Evolutionary conservation across 2,797 vertebrate genomes (phyloP), one percentile per base, ranked within the genome.

Genomic region (Paramormyrops hopkinsi): DNA sequence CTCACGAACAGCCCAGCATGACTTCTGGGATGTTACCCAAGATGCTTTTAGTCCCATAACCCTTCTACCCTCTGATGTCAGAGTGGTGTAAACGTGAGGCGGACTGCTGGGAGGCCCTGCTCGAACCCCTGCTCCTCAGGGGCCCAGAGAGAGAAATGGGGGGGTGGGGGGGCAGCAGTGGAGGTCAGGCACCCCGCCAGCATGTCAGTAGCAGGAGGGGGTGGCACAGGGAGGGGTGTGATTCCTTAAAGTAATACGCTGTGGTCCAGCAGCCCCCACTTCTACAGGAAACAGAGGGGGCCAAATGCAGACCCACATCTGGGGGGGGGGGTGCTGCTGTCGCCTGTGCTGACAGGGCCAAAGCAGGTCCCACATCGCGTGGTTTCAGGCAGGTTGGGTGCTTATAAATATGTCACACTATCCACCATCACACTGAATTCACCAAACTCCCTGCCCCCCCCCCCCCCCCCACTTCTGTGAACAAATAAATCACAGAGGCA

Each of bases 221-320:
- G 19, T n/a, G 12, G 48, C 14, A 17, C 22, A 48, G 41, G 14
- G 44, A 46, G 54, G 25, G 29, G 62, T 51, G 37, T 53, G 69
- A 54, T 65, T 86, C 59, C 82, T 51, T 48, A 50, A 59, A 89
- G 89, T 87, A 89, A 76, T 89, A 87, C 53, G 59, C 73, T 87
- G 84, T 33, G 84, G 59, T 86, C 62, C 84, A 44, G 41, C 56
- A 53, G 48, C 46, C 59, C 48, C 46, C 48, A 50, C 48, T 29
- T 86, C 83, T 51, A 89, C 84, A 87, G 89, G 59, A 89, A 89
- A 46, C 46, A 25, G 9, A 29, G 3, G 44, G 25, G 46, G 79
- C 83, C 83, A 89, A 73, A 14, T 79, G 65, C 4, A 33, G 69
- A 25, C 82, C 46, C 46, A 46, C n/a, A 6, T 84, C 46, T 50